phyloP scores from a whole-genome alignment of 2,113 vertebrate species.

The Thinocorus orbignyianus region DNA sequence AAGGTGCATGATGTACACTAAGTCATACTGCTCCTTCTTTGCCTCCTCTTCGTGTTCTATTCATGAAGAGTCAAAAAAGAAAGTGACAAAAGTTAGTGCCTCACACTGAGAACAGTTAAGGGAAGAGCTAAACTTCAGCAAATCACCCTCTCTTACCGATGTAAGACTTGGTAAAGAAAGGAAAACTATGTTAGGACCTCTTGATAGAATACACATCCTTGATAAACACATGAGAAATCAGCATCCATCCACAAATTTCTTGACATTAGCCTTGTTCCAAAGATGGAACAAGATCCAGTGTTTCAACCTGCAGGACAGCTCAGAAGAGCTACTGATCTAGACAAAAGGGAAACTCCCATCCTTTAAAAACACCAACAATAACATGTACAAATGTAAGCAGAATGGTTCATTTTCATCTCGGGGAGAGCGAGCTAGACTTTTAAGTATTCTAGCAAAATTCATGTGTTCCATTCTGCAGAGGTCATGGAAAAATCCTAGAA shows the following conservation, averaged over 20 bases:
- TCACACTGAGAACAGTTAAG: background rate
- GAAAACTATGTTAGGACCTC: background rate
- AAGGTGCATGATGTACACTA: background rate
- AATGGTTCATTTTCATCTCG: background rate
- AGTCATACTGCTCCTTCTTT: background rate
- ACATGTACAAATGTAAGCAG: background rate
- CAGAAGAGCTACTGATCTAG: background rate
- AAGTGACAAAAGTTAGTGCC: background rate
- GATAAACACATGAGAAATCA: background rate
- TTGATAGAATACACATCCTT: background rate
- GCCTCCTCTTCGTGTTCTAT: background rate
- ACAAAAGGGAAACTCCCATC: background rate
- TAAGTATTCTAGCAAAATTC: background rate
- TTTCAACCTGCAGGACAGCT: background rate
- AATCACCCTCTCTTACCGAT: background rate
- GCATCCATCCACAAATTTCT: background rate
- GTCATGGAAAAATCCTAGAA: background rate
- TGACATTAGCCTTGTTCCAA: background rate
- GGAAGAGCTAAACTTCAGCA: background rate
- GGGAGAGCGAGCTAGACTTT: background rate
- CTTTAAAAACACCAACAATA: background rate
- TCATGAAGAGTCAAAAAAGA: background rate
- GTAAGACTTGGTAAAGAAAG: background rate
- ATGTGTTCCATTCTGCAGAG: background rate
- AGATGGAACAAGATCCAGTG: background rate